These are phyloP conservation scores for Drosophila emarginata DNA, from an alignment of 2,888 invertebrate genomes.

Conservation along the genomic window DNA sequence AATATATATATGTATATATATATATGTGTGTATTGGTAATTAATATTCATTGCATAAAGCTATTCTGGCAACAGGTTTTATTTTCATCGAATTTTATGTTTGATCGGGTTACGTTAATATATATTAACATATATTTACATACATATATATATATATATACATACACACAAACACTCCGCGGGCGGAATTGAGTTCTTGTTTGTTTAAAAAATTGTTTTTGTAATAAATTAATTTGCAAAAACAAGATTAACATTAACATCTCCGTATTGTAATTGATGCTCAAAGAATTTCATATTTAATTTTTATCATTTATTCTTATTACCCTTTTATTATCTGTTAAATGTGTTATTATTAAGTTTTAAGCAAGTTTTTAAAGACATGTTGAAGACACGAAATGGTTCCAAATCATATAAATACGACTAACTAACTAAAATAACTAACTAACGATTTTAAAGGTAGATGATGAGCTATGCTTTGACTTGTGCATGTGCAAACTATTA, in stretches of 20 bases:
- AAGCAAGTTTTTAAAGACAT: conserved; percentile 35
- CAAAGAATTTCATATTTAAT: conserved; percentile 24
- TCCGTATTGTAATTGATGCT: conserved; percentile 16
- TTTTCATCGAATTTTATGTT: not conserved
- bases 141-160: not conserved
- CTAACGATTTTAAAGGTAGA: conserved; percentile 59
- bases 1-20: too few species aligned
- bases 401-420: conserved; percentile 58
- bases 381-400: conserved; percentile 47
- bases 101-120: not conserved
- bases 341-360: conserved; percentile 19
- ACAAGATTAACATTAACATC: not conserved
- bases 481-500: conserved; percentile 37
- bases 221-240: conserved; percentile 7
- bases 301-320: not conserved
- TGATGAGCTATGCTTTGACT: conserved; percentile 39
- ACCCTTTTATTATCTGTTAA: not conserved
- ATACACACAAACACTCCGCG: conserved; percentile 48
- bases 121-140: not conserved
- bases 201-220: not conserved
- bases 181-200: conserved; percentile 53
- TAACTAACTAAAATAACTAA: conserved; percentile 7
- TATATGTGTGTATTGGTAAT: conserved; percentile 13
- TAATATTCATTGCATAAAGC: conserved; percentile 11
- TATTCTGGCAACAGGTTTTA: not conserved